A percentile compares a stretch with the other conserved stretches of the same genome.
phyloP scores from a whole-genome alignment of 2,888 invertebrate species.

The Patella depressa region DNA sequence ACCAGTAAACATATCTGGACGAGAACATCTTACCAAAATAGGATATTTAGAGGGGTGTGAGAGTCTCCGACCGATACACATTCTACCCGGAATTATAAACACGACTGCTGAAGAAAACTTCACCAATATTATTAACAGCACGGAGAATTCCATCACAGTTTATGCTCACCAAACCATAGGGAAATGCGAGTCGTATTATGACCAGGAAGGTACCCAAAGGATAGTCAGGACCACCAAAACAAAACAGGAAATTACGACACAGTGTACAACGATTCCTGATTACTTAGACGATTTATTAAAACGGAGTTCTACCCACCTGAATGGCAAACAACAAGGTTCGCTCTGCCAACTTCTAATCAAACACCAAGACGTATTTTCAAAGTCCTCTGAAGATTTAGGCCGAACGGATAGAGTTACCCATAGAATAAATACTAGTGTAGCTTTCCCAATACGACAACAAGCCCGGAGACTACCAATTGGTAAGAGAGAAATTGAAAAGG shows the following conservation, averaged over 20 bases:
- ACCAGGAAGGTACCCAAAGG: not conserved
- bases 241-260: not conserved
- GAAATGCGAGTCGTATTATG: slow-evolving; percentile 3
- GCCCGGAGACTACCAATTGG: slow-evolving; percentile 26
- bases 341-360: not conserved
- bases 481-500: slow-evolving; percentile 24
- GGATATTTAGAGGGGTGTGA: not conserved
- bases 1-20: not conserved
- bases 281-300: not conserved
- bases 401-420: not conserved
- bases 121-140: not conserved
- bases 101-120: not conserved
- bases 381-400: not conserved
- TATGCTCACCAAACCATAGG: not conserved
- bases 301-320: not conserved
- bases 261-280: not conserved
- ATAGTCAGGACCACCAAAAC: not conserved
- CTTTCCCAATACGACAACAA: slow-evolving; percentile 27
- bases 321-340: not conserved
- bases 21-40: not conserved
- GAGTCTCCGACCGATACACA: not conserved
- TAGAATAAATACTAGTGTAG: slow-evolving; percentile 27
- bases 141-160: not conserved
- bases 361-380: not conserved
- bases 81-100: not conserved